Evolutionary conservation across 2,113 vertebrate species (phyloP), one percentile per base, ranked within the genome.

Genomic region (Astatotilapia flaviijosephi): DNA sequence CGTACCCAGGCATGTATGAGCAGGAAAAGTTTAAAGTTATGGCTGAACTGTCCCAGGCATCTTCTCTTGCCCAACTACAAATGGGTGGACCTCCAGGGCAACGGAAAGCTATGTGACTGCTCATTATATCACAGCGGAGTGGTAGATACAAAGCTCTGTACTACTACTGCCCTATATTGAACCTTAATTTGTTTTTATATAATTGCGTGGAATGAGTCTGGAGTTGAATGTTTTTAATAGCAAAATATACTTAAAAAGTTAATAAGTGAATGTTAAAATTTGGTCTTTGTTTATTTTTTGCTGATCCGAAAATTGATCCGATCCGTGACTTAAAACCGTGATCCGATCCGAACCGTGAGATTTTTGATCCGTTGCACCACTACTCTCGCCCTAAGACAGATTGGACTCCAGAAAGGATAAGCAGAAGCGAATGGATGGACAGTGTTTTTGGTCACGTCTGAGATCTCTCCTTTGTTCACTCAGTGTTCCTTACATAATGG

Each of bases 1-100:
- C 0, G 6, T 55, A 53, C 0, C 11, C 2, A 26, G 0, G 53
- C 2, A 23, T 23, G 6, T 13, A 55, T 13, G 21, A 55, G 53
- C 53, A 55, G 21, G 53, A 55, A 26, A 55, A 7, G 2, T 13
- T 55, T 26, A 55, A 55, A 55, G 6, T 55, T 13, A 26, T 5
- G 54, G 54, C 11, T 26, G 6, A 55, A 1, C 6, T 26, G 11
- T 26, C 11, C 11, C 54, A 26, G 0, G 6, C 21, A 55, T 55
- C 54, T 55, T 55, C 0, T 54, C 0, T 55, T 55, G 54, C 6
- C 54, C 6, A 55, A 13, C 54, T 55, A 26, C 2, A 55, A 55
- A 55, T 0, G 21, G 11, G 21, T 23, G 0, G 0, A 55, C 10
- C 53, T 54, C 10, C 51, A 54, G 51, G n/a, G 0, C 10, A 23